These are phyloP conservation scores for Andrena cerasifolii DNA, from an alignment of 1,140 invertebrate species.

Conservation along the genomic window DNA sequence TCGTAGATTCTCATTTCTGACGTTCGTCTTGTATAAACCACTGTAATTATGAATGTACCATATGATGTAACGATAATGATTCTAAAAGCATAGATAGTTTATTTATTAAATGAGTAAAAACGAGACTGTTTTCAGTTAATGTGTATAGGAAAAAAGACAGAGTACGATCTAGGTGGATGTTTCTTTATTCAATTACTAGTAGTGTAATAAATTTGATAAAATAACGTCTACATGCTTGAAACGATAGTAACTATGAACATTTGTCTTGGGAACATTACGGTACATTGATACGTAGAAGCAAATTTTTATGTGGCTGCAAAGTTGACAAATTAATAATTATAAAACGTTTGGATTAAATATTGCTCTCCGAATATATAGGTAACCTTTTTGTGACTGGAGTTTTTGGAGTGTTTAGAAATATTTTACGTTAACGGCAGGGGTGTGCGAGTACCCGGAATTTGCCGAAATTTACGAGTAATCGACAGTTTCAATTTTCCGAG, in stretches of 20 bases:
- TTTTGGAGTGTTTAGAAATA: slow-evolving; percentile 17
- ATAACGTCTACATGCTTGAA: slow-evolving; percentile 26
- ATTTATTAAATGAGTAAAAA: slow-evolving; percentile 18
- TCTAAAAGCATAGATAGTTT: not conserved
- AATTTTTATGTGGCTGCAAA: slow-evolving; percentile 5
- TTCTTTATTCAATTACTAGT: slow-evolving; percentile 30
- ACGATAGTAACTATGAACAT: slow-evolving; percentile 20
- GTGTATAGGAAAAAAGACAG: not conserved
- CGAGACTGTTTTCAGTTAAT: not conserved
- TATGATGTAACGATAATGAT: slow-evolving; percentile 22
- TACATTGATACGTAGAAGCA: slow-evolving; percentile 8
- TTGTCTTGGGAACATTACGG: slow-evolving; percentile 15
- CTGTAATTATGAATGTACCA: slow-evolving; percentile 48
- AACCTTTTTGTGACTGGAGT: slow-evolving; percentile 1
- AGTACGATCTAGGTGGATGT: slow-evolving; percentile 21
- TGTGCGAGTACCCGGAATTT: no score
- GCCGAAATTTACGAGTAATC: no score
- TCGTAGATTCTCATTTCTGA: slow-evolving; percentile 5
- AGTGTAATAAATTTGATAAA: slow-evolving; percentile 31
- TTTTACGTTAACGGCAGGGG: no score
- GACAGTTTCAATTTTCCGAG: no score
- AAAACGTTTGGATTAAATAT: slow-evolving; percentile 21
- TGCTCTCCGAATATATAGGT: slow-evolving; percentile 10
- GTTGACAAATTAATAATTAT: slow-evolving; percentile 2
- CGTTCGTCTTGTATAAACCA: slow-evolving; percentile 17